Percentiles rank a stretch among this genome's conserved stretches.
phyloP scores from a whole-genome alignment of 2,888 invertebrate genomes.

The Dryadula phaetusa region DNA sequence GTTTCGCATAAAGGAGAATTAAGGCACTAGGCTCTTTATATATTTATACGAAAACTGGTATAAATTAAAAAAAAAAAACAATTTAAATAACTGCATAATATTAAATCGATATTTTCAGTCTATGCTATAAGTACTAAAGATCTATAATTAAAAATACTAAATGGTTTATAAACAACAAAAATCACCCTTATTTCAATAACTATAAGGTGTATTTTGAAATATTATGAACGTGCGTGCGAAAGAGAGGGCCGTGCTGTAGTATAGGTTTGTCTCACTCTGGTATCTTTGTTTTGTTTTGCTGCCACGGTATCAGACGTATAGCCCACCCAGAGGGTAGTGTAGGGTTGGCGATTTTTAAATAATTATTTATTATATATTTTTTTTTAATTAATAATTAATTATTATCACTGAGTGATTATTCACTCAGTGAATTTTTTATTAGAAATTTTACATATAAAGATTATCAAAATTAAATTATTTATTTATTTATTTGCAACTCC shows the following conservation, averaged over 20 bases:
- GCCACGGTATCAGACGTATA: constrained; percentile 66
- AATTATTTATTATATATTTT: constrained; percentile 8
- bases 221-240: constrained; percentile 25
- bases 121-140: constrained; percentile 8
- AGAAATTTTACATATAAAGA: no score
- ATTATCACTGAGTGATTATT: no score
- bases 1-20: no score
- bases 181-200: not conserved
- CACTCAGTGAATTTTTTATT: no score
- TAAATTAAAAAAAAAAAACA: not conserved
- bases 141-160: constrained; percentile 25
- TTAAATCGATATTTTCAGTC: constrained; percentile 19
- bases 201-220: not conserved
- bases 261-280: constrained; percentile 17
- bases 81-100: not conserved
- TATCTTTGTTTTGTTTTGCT: constrained; percentile 70
- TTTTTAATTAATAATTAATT: not conserved
- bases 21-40: no score
- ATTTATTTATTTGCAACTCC: no score
- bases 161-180: not conserved
- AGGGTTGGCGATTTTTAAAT: constrained; percentile 60
- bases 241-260: constrained; percentile 27
- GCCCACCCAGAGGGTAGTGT: constrained; percentile 72
- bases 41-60: no score
- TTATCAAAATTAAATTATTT: no score